These are phyloP conservation scores for Pecten maximus DNA, from an alignment of 2,888 invertebrate genomes.

Conservation along the genomic window DNA sequence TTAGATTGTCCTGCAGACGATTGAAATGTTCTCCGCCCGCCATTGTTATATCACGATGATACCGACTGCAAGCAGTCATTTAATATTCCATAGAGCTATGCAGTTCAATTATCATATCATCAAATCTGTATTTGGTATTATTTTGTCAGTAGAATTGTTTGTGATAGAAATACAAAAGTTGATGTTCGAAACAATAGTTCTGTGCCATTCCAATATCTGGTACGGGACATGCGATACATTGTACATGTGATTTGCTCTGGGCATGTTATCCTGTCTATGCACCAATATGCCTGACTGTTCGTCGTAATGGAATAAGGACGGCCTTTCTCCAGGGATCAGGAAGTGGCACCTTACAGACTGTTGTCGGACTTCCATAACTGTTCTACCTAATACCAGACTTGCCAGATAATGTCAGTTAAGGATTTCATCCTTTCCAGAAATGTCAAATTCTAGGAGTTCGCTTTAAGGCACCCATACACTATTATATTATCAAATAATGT, in stretches of 20 bases:
- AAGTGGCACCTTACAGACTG: neutral
- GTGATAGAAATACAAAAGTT: neutral
- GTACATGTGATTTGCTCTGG: neutral
- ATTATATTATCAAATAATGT: neutral
- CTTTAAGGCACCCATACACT: neutral
- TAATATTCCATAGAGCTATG: neutral
- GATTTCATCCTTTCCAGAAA: neutral
- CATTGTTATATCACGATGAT: neutral
- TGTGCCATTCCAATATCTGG: neutral
- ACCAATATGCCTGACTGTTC: neutral
- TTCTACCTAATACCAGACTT: neutral
- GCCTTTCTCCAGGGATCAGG: neutral
- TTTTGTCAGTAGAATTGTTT: neutral
- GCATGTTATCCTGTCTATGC: neutral
- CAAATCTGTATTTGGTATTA: neutral
- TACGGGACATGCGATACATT: neutral
- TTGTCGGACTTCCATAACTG: neutral
- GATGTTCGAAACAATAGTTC: neutral
- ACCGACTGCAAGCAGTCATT: neutral
- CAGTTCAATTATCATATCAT: neutral
- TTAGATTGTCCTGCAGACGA: neutral
- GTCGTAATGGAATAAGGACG: neutral
- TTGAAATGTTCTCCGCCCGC: neutral
- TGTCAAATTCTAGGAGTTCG: neutral
- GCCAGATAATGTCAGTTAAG: neutral